A percentile compares a stretch with the other conserved stretches of the same genome.
Conservation (phyloP, 2,888 invertebrate species). For the Theristus sp. region DNA sequence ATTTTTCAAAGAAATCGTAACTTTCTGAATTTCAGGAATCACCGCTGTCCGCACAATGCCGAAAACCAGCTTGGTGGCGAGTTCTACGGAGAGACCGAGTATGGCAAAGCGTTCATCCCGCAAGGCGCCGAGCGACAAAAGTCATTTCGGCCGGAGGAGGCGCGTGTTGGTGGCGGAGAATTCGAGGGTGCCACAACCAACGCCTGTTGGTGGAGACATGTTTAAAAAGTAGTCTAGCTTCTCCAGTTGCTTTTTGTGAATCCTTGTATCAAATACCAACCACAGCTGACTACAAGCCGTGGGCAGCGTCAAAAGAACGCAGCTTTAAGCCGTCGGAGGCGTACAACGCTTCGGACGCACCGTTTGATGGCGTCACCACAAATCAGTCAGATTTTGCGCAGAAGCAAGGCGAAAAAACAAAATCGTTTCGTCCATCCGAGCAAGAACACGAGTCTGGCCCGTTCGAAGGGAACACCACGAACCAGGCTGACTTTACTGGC, state of each 20-base stretch:
- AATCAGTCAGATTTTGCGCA: slow-evolving; percentile 25
- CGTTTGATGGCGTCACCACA: slow-evolving; percentile 30
- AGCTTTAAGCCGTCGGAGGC: slow-evolving; percentile 1
- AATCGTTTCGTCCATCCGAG: not conserved
- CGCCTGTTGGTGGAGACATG: not conserved
- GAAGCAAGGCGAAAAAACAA: slow-evolving; percentile 9
- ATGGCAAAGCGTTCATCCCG: not conserved
- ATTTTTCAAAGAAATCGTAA: not conserved
- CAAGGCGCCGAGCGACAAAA: not conserved
- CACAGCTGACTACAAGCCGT: not conserved
- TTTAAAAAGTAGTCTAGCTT: too few species aligned
- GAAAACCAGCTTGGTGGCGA: not conserved
- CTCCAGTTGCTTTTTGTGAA: too few species aligned
- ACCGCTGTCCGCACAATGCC: slow-evolving; percentile 2
- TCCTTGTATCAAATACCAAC: too few species aligned
- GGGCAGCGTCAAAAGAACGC: not conserved
- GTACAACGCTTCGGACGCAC: slow-evolving; percentile 27
- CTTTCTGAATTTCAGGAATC: not conserved
- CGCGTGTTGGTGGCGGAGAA: not conserved
- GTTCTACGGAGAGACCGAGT: slow-evolving; percentile 1
- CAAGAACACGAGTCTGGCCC: not conserved
- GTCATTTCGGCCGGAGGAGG: not conserved
- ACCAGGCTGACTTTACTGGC: not conserved
- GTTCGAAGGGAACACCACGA: not conserved
- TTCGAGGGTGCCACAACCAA: not conserved